phyloP scores from a whole-genome alignment of 2,888 invertebrate species.

The Aspidapion aeneum region DNA sequence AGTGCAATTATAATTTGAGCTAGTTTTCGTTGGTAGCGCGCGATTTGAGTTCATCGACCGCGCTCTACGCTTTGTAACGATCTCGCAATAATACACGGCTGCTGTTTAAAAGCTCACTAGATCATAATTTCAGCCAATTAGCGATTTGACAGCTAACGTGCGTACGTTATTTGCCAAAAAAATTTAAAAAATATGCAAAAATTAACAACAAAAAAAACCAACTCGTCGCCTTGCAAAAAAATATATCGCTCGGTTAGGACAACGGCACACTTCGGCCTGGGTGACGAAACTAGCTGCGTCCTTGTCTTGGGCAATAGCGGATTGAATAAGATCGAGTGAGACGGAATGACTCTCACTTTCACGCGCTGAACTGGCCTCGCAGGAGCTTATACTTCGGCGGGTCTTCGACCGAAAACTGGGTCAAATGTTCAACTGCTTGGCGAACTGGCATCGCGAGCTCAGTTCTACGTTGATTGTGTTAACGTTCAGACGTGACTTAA shows the following conservation, averaged over 20 bases:
- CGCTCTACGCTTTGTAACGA: conserved; percentile 3
- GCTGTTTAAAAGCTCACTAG: background rate
- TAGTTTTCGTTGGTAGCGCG: conserved; percentile 26
- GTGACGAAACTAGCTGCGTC: conserved; percentile 36
- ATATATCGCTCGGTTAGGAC: conserved; percentile 30
- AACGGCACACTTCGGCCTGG: conserved; percentile 28
- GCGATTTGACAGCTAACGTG: conserved; percentile 10
- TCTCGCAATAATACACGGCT: background rate
- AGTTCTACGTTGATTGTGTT: conserved; percentile 56
- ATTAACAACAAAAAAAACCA: background rate
- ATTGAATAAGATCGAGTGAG: conserved; percentile 37
- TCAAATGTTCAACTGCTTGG: conserved; percentile 65
- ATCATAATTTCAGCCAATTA: conserved; percentile 20
- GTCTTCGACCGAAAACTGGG: conserved; percentile 76
- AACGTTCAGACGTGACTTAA: conserved; percentile 20
- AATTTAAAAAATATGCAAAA: conserved; percentile 10
- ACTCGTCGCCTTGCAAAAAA: conserved; percentile 8
- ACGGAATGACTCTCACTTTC: conserved; percentile 56
- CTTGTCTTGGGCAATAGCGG: conserved; percentile 20
- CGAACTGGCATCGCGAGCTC: conserved; percentile 58
- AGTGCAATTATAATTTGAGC: conserved; percentile 30
- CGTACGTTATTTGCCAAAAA: conserved; percentile 21
- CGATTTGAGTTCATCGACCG: conserved; percentile 28
- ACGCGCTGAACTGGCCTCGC: conserved; percentile 56
- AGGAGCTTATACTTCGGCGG: conserved; percentile 53